Percentiles rank a stretch among this genome's conserved stretches.
phyloP scores from a whole-genome alignment of 1,140 invertebrate genomes.

The Pseudomyrmex flavicornis region DNA sequence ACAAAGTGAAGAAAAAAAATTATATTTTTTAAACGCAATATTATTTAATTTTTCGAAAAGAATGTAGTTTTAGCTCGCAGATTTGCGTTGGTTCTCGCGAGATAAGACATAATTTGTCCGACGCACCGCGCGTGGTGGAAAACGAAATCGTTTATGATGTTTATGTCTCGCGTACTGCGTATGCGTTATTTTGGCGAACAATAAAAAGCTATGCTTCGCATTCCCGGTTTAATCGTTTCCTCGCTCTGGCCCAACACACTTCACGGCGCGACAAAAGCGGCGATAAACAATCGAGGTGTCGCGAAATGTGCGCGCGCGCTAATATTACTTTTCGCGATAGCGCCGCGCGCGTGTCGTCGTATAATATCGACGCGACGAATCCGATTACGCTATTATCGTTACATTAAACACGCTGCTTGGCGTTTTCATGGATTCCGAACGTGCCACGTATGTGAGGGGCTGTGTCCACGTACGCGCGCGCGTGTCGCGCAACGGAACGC shows the following conservation, averaged over 20 bases:
- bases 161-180: neutral
- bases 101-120: neutral
- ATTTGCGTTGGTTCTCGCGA: neutral
- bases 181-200: neutral
- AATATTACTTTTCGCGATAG: too few relatives aligned
- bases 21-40: too few relatives aligned
- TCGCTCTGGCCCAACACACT: neutral
- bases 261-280: conserved; percentile 28
- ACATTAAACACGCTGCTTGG: conserved; percentile 54
- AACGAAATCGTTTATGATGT: conserved; percentile 14
- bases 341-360: conserved; percentile 19
- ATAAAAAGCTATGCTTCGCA: conserved; percentile 38
- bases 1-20: too few relatives aligned
- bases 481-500: conserved; percentile 10
- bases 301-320: neutral
- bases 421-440: conserved; percentile 32
- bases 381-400: conserved; percentile 54
- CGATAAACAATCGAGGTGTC: conserved; percentile 28
- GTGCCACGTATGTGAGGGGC: too few relatives aligned
- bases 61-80: too few relatives aligned
- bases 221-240: conserved; percentile 9
- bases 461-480: neutral
- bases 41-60: too few relatives aligned
- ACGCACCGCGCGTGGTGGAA: too few relatives aligned
- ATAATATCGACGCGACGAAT: conserved; percentile 49